Evolutionary conservation across 2,888 invertebrate genomes (phyloP).

Genomic region (Ophonus ardosiacus): DNA sequence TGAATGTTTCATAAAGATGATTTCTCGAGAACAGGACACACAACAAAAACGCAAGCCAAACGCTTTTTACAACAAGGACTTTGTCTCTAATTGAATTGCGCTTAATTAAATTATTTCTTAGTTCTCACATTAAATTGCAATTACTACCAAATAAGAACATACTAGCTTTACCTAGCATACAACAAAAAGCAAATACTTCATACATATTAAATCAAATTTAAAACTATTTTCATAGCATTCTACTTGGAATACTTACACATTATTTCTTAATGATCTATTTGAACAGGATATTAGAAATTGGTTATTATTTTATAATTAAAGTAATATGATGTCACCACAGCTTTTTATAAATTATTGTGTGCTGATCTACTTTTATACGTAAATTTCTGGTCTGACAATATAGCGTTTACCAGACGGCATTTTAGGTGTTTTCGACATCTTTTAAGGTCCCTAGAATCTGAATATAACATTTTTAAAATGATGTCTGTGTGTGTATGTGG

Average conservation of each 20-base stretch:
- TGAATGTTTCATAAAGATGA: conserved; percentile 63
- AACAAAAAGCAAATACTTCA: not conserved
- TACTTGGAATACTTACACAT: not conserved
- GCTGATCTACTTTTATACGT: too few species aligned
- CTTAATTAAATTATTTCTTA: not conserved
- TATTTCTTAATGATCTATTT: not conserved
- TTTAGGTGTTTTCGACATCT: too few species aligned
- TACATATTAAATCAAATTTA: not conserved
- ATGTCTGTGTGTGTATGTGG: too few species aligned
- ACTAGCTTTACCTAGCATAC: not conserved
- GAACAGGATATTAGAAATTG: not conserved
- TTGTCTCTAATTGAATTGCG: conserved; percentile 22
- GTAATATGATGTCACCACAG: too few species aligned
- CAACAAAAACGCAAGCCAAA: conserved; percentile 9
- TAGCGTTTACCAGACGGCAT: too few species aligned
- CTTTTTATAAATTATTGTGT: too few species aligned
- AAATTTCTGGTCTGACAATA: too few species aligned
- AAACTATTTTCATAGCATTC: not conserved
- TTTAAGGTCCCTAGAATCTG: too few species aligned
- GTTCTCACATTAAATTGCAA: not conserved
- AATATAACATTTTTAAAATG: too few species aligned
- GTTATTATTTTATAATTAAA: too few species aligned
- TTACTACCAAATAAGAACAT: not conserved
- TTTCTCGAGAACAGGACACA: conserved; percentile 51
- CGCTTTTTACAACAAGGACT: not conserved